Percentiles rank a stretch among this genome's conserved stretches.
phyloP scores from a whole-genome alignment of 2,888 invertebrate species.

The Synergus itoensis region DNA sequence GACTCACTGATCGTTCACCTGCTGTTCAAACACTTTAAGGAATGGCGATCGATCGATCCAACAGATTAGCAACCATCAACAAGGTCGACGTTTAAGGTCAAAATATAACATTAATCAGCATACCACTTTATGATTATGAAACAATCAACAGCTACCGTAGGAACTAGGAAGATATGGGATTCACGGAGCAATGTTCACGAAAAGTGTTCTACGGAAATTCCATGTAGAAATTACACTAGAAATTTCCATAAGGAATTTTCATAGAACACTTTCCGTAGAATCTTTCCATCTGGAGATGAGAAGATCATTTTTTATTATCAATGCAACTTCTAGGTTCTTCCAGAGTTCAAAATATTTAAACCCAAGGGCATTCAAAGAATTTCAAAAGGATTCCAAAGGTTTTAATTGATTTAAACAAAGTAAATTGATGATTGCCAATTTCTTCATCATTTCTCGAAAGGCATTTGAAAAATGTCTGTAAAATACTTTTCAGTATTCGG shows the following conservation, averaged over 20 bases:
- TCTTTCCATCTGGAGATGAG: too few species aligned
- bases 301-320: too few species aligned
- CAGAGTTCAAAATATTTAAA: too few species aligned
- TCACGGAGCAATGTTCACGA: neutral
- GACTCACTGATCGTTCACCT: slow-evolving; percentile 23
- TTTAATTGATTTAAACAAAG: too few species aligned
- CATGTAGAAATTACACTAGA: neutral
- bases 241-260: too few species aligned
- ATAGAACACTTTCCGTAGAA: too few species aligned
- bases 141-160: neutral
- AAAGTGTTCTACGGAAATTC: neutral
- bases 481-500: neutral
- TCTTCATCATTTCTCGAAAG: too few species aligned
- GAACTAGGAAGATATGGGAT: neutral
- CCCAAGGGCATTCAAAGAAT: too few species aligned
- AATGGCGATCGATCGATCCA: neutral
- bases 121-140: neutral
- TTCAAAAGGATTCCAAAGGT: too few species aligned
- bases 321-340: too few species aligned
- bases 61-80: slow-evolving; percentile 7
- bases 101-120: neutral
- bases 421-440: too few species aligned
- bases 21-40: slow-evolving; percentile 1
- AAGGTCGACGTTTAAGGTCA: neutral
- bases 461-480: neutral